Conservation (phyloP, 2,888 invertebrate species). For the Thumatha senex region DNA sequence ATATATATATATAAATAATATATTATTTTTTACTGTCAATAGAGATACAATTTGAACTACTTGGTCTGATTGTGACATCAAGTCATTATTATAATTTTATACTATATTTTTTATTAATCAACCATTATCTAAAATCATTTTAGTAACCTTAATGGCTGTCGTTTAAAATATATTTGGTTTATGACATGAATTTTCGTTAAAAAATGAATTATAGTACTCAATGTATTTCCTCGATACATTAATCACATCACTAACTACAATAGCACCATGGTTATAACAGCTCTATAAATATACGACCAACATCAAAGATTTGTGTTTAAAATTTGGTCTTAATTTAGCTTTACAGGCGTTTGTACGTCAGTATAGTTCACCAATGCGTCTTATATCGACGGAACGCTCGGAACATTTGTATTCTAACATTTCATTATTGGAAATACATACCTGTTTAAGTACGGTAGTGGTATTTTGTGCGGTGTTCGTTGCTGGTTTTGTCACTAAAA, state of each 20-base stretch:
- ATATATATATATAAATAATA: too few relatives aligned
- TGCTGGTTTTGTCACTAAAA: slow-evolving; percentile 26
- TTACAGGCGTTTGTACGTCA: slow-evolving; percentile 81
- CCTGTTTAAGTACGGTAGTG: slow-evolving; percentile 29
- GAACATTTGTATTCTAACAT: slow-evolving; percentile 36
- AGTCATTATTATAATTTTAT: too few relatives aligned
- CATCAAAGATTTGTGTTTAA: slow-evolving; percentile 82
- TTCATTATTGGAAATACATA: slow-evolving; percentile 42
- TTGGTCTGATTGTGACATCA: too few relatives aligned
- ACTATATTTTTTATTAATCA: too few relatives aligned
- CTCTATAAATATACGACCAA: slow-evolving; percentile 61
- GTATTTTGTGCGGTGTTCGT: slow-evolving; percentile 31
- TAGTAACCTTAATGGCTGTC: too few relatives aligned
- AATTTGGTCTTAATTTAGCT: slow-evolving; percentile 85
- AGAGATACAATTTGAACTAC: too few relatives aligned
- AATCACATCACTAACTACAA: slow-evolving; percentile 8
- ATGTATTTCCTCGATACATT: too few relatives aligned
- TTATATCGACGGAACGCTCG: slow-evolving; percentile 70
- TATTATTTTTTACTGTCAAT: too few relatives aligned
- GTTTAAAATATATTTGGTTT: too few relatives aligned
- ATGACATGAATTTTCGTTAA: too few relatives aligned
- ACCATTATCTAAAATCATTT: too few relatives aligned
- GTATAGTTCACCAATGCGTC: slow-evolving; percentile 78
- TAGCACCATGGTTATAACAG: slow-evolving; percentile 52
- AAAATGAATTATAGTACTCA: neutral